These are phyloP conservation scores for Dynastes hyllus DNA, from an alignment of 2,888 invertebrate species.

Conservation along the genomic window DNA sequence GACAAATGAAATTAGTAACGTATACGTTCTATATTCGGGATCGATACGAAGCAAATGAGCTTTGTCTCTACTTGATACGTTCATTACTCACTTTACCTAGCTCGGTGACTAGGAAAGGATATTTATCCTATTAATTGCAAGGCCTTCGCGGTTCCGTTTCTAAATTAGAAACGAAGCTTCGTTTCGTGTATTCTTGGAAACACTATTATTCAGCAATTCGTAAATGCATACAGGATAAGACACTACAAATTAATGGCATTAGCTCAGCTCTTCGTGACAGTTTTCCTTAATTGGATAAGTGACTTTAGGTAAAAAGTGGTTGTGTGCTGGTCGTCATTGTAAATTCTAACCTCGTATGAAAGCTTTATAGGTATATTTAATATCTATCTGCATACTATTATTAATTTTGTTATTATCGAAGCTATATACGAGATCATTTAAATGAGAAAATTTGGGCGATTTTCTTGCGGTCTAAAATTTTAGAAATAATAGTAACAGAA, in stretches of 20 bases:
- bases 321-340: too few species aligned
- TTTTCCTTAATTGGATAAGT: not conserved
- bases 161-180: constrained; percentile 9
- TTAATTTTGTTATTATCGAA: too few species aligned
- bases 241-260: not conserved
- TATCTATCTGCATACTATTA: too few species aligned
- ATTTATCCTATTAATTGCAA: constrained; percentile 6
- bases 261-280: not conserved
- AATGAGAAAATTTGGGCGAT: too few species aligned
- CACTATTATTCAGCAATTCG: constrained; percentile 5
- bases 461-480: too few species aligned
- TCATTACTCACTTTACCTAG: constrained; percentile 12
- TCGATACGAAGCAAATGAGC: not conserved
- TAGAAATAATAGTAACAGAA: too few species aligned
- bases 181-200: not conserved
- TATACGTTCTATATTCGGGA: not conserved
- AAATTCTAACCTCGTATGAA: too few species aligned
- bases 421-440: too few species aligned
- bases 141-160: not conserved
- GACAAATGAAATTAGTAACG: not conserved
- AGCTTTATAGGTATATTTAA: too few species aligned
- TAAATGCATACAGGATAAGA: not conserved
- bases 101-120: constrained; percentile 9
- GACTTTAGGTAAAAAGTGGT: too few species aligned
- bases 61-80: not conserved